Evolutionary conservation across 2,113 vertebrate genomes (phyloP).

Genomic region (Emydocephalus ijimae): DNA sequence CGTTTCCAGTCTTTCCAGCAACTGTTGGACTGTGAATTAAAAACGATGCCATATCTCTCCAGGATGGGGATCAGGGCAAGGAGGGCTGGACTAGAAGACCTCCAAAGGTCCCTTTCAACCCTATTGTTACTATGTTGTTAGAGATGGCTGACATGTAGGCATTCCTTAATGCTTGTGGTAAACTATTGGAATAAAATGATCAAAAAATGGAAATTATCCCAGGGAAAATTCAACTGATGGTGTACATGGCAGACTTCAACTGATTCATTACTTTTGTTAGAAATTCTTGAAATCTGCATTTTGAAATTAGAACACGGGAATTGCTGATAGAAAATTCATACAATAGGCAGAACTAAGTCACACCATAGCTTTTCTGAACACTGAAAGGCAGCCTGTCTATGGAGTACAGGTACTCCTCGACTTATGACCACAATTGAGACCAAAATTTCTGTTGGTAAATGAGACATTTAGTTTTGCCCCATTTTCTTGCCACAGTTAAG

Average conservation of each 20-base stretch:
- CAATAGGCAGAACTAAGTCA: not conserved
- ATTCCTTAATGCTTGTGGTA: not conserved
- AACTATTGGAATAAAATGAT: not conserved
- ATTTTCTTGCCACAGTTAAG: too few species aligned
- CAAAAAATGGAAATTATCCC: not conserved
- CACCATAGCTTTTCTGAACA: not conserved
- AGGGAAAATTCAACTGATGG: not conserved
- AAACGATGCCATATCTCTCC: not conserved
- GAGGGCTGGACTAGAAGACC: not conserved
- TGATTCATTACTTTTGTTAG: not conserved
- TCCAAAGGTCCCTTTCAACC: not conserved
- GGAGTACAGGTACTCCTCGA: too few species aligned
- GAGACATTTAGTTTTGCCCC: too few species aligned
- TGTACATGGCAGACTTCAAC: not conserved
- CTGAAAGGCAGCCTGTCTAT: not conserved
- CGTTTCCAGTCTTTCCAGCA: not conserved
- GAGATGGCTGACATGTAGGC: not conserved
- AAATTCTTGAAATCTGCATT: not conserved
- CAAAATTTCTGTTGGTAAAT: too few species aligned
- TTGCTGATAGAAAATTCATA: not conserved
- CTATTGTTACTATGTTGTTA: not conserved
- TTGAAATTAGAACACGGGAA: not conserved
- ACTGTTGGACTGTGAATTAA: not conserved
- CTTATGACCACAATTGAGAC: too few species aligned
- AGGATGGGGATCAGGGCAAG: not conserved